A percentile compares a stretch with the other conserved stretches of the same genome.
These are phyloP conservation scores for Ochropacha duplaris DNA, from an alignment of 2,888 invertebrate species.

Conservation along the genomic window DNA sequence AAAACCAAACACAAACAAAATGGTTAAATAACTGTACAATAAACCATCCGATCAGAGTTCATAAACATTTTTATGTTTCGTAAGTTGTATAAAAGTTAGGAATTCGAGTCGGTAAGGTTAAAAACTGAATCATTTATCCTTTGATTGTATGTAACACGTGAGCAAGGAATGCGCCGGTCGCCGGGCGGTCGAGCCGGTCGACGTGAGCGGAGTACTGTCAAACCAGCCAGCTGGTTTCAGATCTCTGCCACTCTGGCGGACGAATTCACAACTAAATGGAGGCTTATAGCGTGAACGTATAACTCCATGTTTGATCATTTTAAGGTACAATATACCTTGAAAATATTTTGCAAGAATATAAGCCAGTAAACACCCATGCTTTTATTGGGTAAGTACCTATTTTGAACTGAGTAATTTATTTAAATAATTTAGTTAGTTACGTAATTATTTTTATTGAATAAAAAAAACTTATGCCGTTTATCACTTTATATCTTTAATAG, in stretches of 20 bases:
- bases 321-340: neutral
- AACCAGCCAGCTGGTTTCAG: slow-evolving; percentile 69
- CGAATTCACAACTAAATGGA: slow-evolving; percentile 67
- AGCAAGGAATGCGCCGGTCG: slow-evolving; percentile 51
- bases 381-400: too few relatives aligned
- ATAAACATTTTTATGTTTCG: slow-evolving; percentile 41
- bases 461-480: too few relatives aligned
- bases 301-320: slow-evolving; percentile 24
- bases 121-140: slow-evolving; percentile 54
- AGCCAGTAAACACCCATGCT: neutral
- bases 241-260: slow-evolving; percentile 71
- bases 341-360: neutral
- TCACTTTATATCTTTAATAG: too few relatives aligned
- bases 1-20: slow-evolving; percentile 50
- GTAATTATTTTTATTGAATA: too few relatives aligned
- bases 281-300: slow-evolving; percentile 36
- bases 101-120: slow-evolving; percentile 56
- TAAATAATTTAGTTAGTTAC: neutral
- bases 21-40: slow-evolving; percentile 14
- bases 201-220: slow-evolving; percentile 68
- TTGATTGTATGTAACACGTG: slow-evolving; percentile 56
- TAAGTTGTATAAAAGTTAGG: slow-evolving; percentile 57
- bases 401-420: too few relatives aligned
- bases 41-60: slow-evolving; percentile 29
- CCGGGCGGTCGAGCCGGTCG: slow-evolving; percentile 56